phyloP scores from a whole-genome alignment of 2,113 vertebrate genomes.

The Nerophis ophidion region DNA sequence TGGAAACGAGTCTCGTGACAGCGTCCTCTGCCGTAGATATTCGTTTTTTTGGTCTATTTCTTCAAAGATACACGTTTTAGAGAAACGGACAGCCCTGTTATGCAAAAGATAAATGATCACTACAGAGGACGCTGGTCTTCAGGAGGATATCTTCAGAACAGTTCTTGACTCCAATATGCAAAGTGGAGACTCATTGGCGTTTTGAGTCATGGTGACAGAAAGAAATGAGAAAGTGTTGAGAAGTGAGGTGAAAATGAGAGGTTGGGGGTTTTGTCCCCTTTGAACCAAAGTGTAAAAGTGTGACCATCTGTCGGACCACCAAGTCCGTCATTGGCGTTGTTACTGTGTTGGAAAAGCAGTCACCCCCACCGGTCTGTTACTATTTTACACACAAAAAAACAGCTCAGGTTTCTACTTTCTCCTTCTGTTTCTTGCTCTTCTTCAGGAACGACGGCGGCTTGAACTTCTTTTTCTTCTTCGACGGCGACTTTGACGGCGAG shows the following conservation, averaged over 20 bases:
- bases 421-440: conserved; percentile 94
- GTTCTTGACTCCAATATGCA: background rate
- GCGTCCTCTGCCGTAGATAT: no score
- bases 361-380: conserved; percentile 30
- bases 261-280: background rate
- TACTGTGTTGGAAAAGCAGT: conserved; percentile 1
- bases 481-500: conserved; percentile 93
- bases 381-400: conserved; percentile 27
- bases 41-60: no score
- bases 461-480: conserved; percentile 99
- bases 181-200: background rate
- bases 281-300: background rate
- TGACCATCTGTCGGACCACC: background rate
- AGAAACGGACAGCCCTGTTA: no score
- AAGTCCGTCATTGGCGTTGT: background rate
- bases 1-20: no score
- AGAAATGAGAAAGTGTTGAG: conserved; percentile 25
- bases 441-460: conserved; percentile 96
- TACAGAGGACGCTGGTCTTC: no score
- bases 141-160: no score
- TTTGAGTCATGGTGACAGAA: conserved; percentile 18
- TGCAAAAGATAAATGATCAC: no score
- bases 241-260: conserved; percentile 7
- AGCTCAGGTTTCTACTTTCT: conserved; percentile 86
- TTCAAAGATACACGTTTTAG: no score